Evolutionary conservation across 1,140 invertebrate genomes (phyloP).

Genomic region (Lutraria rhynchaena): DNA sequence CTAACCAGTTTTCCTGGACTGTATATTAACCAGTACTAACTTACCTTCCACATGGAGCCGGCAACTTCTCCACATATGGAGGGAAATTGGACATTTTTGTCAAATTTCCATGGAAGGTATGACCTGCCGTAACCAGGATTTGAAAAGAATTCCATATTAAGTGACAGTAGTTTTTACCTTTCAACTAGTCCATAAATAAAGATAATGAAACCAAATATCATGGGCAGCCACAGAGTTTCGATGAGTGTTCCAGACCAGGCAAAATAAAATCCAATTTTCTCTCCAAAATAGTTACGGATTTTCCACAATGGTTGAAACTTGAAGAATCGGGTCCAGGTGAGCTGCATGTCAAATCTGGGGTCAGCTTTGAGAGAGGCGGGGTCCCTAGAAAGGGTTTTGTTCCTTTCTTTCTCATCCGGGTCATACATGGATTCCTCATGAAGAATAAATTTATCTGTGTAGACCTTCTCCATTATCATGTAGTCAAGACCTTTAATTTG

Average conservation of each 20-base stretch:
- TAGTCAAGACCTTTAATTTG: constrained; percentile 79
- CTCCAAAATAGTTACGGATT: constrained; percentile 83
- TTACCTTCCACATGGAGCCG: too few relatives aligned
- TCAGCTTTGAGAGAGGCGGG: constrained; percentile 49
- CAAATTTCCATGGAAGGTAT: too few relatives aligned
- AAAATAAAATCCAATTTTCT: constrained; percentile 83
- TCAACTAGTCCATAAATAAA: constrained; percentile 80
- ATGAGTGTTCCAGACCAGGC: constrained; percentile 81
- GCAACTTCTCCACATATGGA: too few relatives aligned
- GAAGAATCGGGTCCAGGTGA: constrained; percentile 75
- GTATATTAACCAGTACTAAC: too few relatives aligned
- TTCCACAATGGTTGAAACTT: constrained; percentile 81
- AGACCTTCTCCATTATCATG: constrained; percentile 78
- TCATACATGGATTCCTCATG: constrained; percentile 77
- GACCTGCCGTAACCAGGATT: too few relatives aligned
- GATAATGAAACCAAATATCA: constrained; percentile 80
- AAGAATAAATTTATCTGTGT: constrained; percentile 79
- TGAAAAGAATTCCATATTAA: too few relatives aligned
- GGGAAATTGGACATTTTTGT: too few relatives aligned
- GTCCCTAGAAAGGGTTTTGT: background rate
- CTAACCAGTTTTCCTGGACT: too few relatives aligned
- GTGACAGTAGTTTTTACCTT: constrained; percentile 71
- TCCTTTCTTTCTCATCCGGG: constrained; percentile 40
- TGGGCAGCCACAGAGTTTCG: constrained; percentile 80
- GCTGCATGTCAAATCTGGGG: constrained; percentile 71